These are phyloP conservation scores for Malthinus flaveolus DNA, from an alignment of 2,888 invertebrate genomes.

Conservation along the genomic window DNA sequence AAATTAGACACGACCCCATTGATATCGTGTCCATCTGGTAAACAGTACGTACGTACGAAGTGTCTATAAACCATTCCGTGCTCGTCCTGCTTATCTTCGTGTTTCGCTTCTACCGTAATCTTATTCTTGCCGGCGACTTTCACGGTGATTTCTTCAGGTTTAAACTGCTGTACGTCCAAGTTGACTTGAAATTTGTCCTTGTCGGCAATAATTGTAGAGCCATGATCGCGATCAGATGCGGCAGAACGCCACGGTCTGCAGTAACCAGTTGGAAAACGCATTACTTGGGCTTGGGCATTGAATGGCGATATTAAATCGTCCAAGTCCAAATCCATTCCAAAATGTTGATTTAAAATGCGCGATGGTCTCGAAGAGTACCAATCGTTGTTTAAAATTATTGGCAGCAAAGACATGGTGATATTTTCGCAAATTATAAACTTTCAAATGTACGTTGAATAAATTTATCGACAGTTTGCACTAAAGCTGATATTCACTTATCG, in stretches of 20 bases:
- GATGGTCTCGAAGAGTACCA: background rate
- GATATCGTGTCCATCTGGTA: conserved; percentile 75
- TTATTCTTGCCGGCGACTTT: conserved; percentile 66
- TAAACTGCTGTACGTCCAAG: conserved; percentile 75
- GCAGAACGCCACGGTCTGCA: conserved; percentile 55
- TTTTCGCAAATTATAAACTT: no score
- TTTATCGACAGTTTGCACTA: no score
- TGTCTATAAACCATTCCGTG: conserved; percentile 74
- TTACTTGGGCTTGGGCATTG: background rate
- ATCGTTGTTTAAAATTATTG: background rate
- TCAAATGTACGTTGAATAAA: no score
- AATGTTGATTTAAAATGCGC: conserved; percentile 58
- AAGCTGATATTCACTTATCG: no score
- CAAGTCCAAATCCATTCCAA: conserved; percentile 57
- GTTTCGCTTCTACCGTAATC: conserved; percentile 75
- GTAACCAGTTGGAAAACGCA: conserved; percentile 39
- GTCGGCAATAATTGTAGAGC: conserved; percentile 60
- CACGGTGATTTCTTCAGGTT: conserved; percentile 76
- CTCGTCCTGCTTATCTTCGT: conserved; percentile 74
- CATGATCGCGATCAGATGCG: conserved; percentile 58
- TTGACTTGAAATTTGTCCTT: conserved; percentile 71
- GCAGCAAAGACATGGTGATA: no score
- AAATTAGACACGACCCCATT: conserved; percentile 71
- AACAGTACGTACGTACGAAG: conserved; percentile 70
- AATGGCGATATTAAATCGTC: conserved; percentile 54